Base-by-base conservation (phyloP, 37 sponge, comb jelly and placozoan species). In the Haliclona indistincta region DNA sequence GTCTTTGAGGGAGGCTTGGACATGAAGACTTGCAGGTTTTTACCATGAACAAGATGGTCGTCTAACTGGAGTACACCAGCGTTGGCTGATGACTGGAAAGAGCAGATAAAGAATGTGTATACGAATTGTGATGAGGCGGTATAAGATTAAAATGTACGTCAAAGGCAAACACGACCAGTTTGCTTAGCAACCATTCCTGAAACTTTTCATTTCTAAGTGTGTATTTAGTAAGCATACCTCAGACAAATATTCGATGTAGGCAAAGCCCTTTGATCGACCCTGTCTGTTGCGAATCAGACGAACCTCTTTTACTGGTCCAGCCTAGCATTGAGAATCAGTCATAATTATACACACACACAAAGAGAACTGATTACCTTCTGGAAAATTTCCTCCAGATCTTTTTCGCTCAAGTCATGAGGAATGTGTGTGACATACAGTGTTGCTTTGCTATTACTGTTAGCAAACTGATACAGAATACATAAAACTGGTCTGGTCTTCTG, bases 201-300 rank as follows among this genome's bases (percentile, higher is more conserved):
- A n/a, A n/a, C n/a, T n/a, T n/a, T n/a, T n/a, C n/a, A n/a, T n/a
- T n/a, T n/a, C 35, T 36, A 34, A n/a, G 2, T 36, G 38, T 22
- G 5, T 38, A 30, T 22, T 30, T 20, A n/a, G 26, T 29, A 44
- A 4, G 5, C 19, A 39, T 73, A 86, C 90, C 90, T 89, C 86
- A 28, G 67, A 63, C 1, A 20, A 22, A 54, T 62, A 92, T 38
- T 92, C 89, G 25, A 92, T 68, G 43, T 87, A 92, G 0, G 89
- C 93, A 75, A 88, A 82, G 47, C 93, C 93, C 32, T 80, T 92
- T 42, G 80, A 66, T 36, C 84, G 30, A 51, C 93, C 85, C 11
- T 28, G 54, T 72, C 61, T 70, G 39, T 79, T 81, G 36, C 43
- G 35, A 4, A 81, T 66, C 19, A 77, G 67, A 23, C 89, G 32